These are phyloP conservation scores for Gastrophryne carolinensis DNA, from an alignment of 2,797 vertebrate species.

Conservation along the genomic window DNA sequence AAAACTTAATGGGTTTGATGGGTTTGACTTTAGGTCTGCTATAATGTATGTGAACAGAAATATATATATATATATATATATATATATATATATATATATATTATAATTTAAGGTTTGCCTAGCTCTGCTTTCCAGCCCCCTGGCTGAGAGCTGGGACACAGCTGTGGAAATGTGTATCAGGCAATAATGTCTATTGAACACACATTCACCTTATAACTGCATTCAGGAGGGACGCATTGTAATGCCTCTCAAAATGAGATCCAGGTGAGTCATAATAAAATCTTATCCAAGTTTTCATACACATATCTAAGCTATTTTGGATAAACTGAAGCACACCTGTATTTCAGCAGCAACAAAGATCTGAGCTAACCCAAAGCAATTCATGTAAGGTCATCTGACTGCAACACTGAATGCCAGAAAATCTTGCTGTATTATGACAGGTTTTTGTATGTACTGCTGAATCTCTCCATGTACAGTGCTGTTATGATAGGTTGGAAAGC, in stretches of 20 bases:
- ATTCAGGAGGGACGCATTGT: not conserved
- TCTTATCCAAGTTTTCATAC: not conserved
- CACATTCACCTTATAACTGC: not conserved
- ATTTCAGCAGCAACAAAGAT: not conserved
- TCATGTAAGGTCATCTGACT: constrained; percentile 21
- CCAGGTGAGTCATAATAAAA: not conserved
- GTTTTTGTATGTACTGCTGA: not conserved
- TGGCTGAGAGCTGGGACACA: not conserved
- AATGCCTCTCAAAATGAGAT: not conserved
- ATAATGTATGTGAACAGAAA: no score
- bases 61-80: no score
- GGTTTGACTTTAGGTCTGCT: no score
- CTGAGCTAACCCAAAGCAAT: not conserved
- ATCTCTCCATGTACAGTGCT: not conserved
- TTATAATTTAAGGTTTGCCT: no score
- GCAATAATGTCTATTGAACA: not conserved
- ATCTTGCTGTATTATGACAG: not conserved
- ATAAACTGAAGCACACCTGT: constrained; percentile 7
- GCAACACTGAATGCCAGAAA: constrained; percentile 4
- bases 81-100: not conserved
- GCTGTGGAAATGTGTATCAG: not conserved
- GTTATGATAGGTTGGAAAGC: not conserved
- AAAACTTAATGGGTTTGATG: no score
- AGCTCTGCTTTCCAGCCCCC: not conserved
- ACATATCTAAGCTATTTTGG: not conserved